Base-by-base conservation (phyloP, 2,888 invertebrate genomes). In the Serrognathus titanus region DNA sequence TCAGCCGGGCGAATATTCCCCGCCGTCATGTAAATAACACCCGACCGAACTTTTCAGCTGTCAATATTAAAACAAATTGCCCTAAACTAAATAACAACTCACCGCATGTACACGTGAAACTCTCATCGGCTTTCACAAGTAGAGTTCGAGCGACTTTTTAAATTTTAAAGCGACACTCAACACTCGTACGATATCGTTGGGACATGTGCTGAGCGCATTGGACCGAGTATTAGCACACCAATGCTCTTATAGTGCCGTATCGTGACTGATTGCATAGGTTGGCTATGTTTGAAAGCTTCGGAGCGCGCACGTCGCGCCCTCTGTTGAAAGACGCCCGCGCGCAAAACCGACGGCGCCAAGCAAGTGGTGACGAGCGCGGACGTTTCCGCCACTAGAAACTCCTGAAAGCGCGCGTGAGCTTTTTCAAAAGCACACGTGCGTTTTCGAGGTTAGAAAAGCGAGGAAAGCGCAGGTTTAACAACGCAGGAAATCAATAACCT, bases 151-250 rank as follows among this genome's bases (percentile, higher is more conserved):
- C 24, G 24, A 31, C n/a, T 5, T 31, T 31, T 31, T 31, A 31
- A 31, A 31, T 31, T 31, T 31, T 31, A 31, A 31, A 31, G 5
- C 24, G 24, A 31, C 24, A 31, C 24, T 31, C 24, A 31, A 31
- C 24, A 31, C 24, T 31, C 24, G 24, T 31, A 31, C 24, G 24
- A 31, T 31, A 31, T 31, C 24, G 24, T 31, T 31, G 24, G 40
- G 51, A 58, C 58, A 54, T 54, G 58, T 58, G 58, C 31, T 45
- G 37, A 51, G 41, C 41, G 58, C 38, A 51, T 50, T 51, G 53
- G 53, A 47, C 16, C 58, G 58, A 24, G 24, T 54, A 51, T 53
- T 53, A 54, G 40, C 58, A 54, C 58, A 50, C 51, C 58, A 46
- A 50, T 53, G 47, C 54, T 54, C 58, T 38, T 51, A 51, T 54